phyloP scores from a whole-genome alignment of 2,113 vertebrate genomes.

The Chloropsis cyanopogon region DNA sequence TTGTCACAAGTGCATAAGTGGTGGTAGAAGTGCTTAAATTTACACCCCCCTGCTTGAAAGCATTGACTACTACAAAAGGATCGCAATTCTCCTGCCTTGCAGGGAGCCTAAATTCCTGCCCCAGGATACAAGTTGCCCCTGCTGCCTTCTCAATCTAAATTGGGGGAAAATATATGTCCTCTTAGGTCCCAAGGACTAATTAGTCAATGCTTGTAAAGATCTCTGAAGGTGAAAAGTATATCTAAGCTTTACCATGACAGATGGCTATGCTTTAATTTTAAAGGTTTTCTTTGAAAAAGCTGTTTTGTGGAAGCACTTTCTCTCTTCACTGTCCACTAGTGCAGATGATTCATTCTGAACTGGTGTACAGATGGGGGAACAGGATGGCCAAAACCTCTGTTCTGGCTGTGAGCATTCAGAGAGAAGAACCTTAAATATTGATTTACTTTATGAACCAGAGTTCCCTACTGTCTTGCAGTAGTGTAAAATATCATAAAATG shows the following conservation, averaged over 20 bases:
- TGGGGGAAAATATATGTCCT: neutral
- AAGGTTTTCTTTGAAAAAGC: neutral
- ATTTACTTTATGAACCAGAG: neutral
- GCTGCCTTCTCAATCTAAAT: neutral
- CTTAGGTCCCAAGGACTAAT: slow-evolving; percentile 18
- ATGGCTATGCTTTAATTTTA: neutral
- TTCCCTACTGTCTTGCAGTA: neutral
- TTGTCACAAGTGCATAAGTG: neutral
- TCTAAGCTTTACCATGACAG: neutral
- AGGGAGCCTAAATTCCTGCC: slow-evolving; percentile 15
- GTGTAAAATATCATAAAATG: neutral
- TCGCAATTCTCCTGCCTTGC: neutral
- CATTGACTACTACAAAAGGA: neutral
- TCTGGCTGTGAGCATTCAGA: neutral
- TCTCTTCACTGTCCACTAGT: neutral
- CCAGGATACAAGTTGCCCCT: slow-evolving; percentile 10
- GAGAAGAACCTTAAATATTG: neutral
- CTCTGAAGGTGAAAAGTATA: slow-evolving; percentile 7
- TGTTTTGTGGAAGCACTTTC: neutral
- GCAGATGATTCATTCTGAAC: slow-evolving; percentile 1
- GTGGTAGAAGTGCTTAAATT: neutral
- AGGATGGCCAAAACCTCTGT: neutral
- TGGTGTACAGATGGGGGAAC: neutral
- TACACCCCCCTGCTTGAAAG: neutral
- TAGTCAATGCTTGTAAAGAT: neutral